These are phyloP conservation scores for Hydrophis major DNA, from an alignment of 2,797 vertebrate genomes.

Conservation along the genomic window DNA sequence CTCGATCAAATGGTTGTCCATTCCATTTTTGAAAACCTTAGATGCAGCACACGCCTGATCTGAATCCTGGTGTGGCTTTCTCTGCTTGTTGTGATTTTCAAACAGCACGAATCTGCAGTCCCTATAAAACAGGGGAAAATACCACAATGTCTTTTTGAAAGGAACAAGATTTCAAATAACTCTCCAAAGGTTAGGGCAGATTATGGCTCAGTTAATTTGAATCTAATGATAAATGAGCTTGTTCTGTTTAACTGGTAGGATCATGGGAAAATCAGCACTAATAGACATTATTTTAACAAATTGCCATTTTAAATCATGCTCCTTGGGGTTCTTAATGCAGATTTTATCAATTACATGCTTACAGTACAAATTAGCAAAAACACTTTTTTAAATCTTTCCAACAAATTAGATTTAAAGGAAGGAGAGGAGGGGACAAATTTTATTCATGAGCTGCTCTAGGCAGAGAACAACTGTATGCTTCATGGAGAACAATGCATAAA, in stretches of 20 bases:
- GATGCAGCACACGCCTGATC: background rate
- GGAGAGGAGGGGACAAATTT: constrained; percentile 30
- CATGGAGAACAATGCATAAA: constrained; percentile 19
- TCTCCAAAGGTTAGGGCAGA: constrained; percentile 60
- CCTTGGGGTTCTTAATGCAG: constrained; percentile 61
- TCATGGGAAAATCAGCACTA: constrained; percentile 59
- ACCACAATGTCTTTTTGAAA: constrained; percentile 42
- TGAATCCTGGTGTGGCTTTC: background rate
- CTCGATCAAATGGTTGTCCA: background rate
- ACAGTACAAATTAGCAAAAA: constrained; percentile 63
- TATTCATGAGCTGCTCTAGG: constrained; percentile 44
- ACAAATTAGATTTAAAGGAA: constrained; percentile 47
- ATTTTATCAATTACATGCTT: constrained; percentile 68
- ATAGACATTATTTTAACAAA: constrained; percentile 70
- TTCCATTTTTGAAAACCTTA: background rate
- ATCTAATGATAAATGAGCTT: constrained; percentile 64
- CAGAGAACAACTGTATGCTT: constrained; percentile 51
- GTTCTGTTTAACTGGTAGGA: constrained; percentile 55
- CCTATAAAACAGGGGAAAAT: constrained; percentile 34
- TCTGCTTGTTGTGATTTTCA: constrained; percentile 34
- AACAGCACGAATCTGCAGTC: background rate
- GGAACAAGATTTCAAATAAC: constrained; percentile 50
- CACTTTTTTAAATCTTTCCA: constrained; percentile 63
- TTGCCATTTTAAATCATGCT: constrained; percentile 65
- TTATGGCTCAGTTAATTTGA: constrained; percentile 60